Conservation (phyloP, 2,888 invertebrate species). For the Acronicta aceris region DNA sequence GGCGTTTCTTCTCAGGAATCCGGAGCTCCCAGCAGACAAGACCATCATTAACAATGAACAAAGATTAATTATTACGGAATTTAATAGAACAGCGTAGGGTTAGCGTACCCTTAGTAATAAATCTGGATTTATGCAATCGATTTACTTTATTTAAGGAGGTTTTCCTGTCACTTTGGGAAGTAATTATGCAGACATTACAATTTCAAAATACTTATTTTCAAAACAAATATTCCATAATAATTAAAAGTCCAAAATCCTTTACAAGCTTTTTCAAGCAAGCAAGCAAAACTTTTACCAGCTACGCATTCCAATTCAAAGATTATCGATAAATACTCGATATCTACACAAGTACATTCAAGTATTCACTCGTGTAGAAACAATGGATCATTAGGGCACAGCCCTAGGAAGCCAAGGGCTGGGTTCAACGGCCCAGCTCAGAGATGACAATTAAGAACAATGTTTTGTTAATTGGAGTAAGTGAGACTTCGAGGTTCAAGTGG, state of each 20-base stretch:
- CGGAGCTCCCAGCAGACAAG: slow-evolving; percentile 4
- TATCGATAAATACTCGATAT: slow-evolving; percentile 48
- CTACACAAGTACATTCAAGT: slow-evolving; percentile 25
- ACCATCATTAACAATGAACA: slow-evolving; percentile 33
- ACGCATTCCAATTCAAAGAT: slow-evolving; percentile 10
- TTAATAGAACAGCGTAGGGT: slow-evolving; percentile 26
- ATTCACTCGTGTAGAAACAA: slow-evolving; percentile 25
- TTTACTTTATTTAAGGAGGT: slow-evolving; percentile 8
- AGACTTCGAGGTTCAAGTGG: slow-evolving; percentile 42
- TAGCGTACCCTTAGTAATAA: slow-evolving; percentile 5
- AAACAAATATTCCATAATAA: no score
- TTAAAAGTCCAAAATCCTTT: slow-evolving; percentile 30
- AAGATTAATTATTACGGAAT: slow-evolving; percentile 45
- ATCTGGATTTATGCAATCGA: slow-evolving; percentile 23
- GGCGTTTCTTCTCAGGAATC: not conserved
- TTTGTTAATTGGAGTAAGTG: slow-evolving; percentile 68
- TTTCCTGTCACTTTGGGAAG: no score
- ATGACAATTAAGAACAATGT: slow-evolving; percentile 72
- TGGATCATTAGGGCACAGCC: slow-evolving; percentile 33
- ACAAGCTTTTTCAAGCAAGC: no score
- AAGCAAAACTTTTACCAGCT: slow-evolving; percentile 19
- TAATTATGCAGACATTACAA: no score
- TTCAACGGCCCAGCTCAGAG: slow-evolving; percentile 58
- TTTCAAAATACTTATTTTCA: no score
- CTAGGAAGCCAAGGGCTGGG: slow-evolving; percentile 41